phyloP scores from a whole-genome alignment of 2,888 invertebrate species.

The Drosophila neonasuta region DNA sequence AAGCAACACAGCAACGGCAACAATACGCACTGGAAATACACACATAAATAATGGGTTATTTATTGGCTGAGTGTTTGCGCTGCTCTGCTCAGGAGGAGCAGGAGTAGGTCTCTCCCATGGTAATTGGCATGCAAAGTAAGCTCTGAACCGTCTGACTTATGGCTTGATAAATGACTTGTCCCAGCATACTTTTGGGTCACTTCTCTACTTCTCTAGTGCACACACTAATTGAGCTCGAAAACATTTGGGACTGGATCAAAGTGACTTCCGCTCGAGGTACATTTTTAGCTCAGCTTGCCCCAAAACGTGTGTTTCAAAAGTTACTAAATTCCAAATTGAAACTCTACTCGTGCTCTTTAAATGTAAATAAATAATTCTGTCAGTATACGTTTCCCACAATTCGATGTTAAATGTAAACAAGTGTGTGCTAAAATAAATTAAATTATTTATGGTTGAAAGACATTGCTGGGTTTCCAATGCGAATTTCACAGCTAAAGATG shows the following conservation, averaged over 20 bases:
- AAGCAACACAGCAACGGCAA: slow-evolving; percentile 12
- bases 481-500: neutral
- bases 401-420: neutral
- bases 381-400: slow-evolving; percentile 3
- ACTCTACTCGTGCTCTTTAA: neutral
- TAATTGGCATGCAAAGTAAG: slow-evolving; percentile 63
- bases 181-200: slow-evolving; percentile 25
- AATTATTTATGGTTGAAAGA: slow-evolving; percentile 10
- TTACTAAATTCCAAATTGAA: neutral
- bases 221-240: slow-evolving; percentile 36
- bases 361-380: slow-evolving; percentile 1
- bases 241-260: slow-evolving; percentile 30
- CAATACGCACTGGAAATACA: slow-evolving; percentile 7
- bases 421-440: neutral
- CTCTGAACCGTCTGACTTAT: slow-evolving; percentile 51
- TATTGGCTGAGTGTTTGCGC: slow-evolving; percentile 44
- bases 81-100: neutral
- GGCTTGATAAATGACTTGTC: slow-evolving; percentile 54
- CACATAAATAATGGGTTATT: slow-evolving; percentile 72
- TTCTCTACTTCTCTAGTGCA: slow-evolving; percentile 11
- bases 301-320: neutral
- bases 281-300: slow-evolving; percentile 13
- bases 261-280: slow-evolving; percentile 16
- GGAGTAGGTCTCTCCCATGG: slow-evolving; percentile 26
- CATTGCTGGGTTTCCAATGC: neutral